Evolutionary conservation across 2,888 invertebrate species (phyloP).

Genomic region (Aproaerema taeniolella): DNA sequence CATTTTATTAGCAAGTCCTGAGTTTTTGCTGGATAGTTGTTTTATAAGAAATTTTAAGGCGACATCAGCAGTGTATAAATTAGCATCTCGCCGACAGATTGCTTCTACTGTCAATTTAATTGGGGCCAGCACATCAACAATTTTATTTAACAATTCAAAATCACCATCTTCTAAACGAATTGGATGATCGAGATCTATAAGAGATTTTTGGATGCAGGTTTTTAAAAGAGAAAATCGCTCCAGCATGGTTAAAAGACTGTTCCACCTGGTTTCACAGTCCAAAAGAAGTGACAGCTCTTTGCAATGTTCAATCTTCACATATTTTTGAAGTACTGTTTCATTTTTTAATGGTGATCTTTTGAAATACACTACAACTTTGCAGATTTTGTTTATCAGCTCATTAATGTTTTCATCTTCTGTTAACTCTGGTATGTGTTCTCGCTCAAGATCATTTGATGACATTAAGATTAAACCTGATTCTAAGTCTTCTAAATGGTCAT

Average conservation of each 20-base stretch:
- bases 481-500: slow-evolving; percentile 16
- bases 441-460: slow-evolving; percentile 1
- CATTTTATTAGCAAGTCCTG: too few species aligned
- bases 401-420: slow-evolving; percentile 12
- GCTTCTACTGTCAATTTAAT: slow-evolving; percentile 22
- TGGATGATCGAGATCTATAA: slow-evolving; percentile 24
- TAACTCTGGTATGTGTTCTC: too few species aligned
- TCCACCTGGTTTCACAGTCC: slow-evolving; percentile 18
- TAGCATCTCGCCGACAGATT: slow-evolving; percentile 21
- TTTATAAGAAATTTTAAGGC: slow-evolving; percentile 20
- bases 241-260: slow-evolving; percentile 19
- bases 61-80: slow-evolving; percentile 21
- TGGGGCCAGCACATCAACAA: slow-evolving; percentile 20
- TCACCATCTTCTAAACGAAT: slow-evolving; percentile 22
- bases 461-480: slow-evolving; percentile 5
- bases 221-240: slow-evolving; percentile 20
- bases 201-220: slow-evolving; percentile 25
- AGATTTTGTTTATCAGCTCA: slow-evolving; percentile 16
- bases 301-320: slow-evolving; percentile 17
- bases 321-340: slow-evolving; percentile 18
- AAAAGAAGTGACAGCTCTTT: slow-evolving; percentile 20
- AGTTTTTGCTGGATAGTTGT: slow-evolving; percentile 15
- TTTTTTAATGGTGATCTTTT: slow-evolving; percentile 18
- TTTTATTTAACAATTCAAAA: slow-evolving; percentile 23
- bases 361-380: slow-evolving; percentile 17